A percentile compares a stretch with the other conserved stretches of the same genome.
phyloP scores from a whole-genome alignment of 1,140 invertebrate genomes.

The Vanessa tameamea region DNA sequence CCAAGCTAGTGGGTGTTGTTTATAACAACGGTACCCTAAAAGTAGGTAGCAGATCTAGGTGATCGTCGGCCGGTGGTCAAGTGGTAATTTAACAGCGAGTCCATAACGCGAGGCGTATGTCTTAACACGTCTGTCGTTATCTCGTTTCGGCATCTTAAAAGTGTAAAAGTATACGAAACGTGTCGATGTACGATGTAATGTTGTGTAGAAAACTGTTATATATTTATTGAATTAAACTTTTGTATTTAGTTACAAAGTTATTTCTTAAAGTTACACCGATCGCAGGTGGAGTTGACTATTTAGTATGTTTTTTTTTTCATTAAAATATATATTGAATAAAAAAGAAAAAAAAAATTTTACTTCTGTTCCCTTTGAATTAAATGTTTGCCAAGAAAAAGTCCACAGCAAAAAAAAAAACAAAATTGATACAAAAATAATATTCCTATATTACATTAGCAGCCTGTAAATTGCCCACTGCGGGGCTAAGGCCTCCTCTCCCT shows the following conservation, averaged over 20 bases:
- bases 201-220: constrained; percentile 26
- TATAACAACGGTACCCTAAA: constrained; percentile 26
- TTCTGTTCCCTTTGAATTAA: too few relatives aligned
- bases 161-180: constrained; percentile 54
- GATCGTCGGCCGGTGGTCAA: constrained; percentile 34
- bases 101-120: constrained; percentile 16
- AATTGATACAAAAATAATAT: constrained; percentile 2
- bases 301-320: too few relatives aligned
- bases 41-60: constrained; percentile 26
- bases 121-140: constrained; percentile 32
- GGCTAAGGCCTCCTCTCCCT: too few relatives aligned
- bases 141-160: constrained; percentile 60
- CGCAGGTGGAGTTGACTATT: neutral
- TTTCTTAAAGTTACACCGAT: neutral
- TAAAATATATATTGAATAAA: too few relatives aligned
- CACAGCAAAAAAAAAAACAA: too few relatives aligned
- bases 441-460: neutral
- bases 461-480: too few relatives aligned
- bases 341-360: too few relatives aligned
- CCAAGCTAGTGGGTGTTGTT: neutral
- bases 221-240: neutral
- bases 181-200: constrained; percentile 47
- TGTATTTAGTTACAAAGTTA: neutral
- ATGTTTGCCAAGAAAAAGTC: too few relatives aligned
- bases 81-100: constrained; percentile 43